A percentile compares a stretch with the other conserved stretches of the same genome.
These are phyloP conservation scores for Apis dorsata DNA, from an alignment of 1,140 invertebrate genomes.

Conservation along the genomic window DNA sequence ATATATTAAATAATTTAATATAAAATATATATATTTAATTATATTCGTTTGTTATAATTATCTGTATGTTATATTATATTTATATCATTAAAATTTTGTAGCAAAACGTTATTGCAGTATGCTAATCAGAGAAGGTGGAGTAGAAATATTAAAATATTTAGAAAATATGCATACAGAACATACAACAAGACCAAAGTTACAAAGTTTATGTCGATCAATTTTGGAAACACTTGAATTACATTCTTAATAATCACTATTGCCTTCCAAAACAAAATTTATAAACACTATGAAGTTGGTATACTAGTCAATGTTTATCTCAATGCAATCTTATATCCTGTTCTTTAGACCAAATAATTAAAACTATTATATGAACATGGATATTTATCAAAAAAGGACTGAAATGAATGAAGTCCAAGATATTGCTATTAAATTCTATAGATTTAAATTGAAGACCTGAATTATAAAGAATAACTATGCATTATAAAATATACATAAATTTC, in stretches of 20 bases:
- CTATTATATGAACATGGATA: conserved; percentile 50
- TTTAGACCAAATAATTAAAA: conserved; percentile 63
- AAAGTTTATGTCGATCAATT: conserved; percentile 77
- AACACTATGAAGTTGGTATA: conserved; percentile 67
- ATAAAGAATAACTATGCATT: conserved; percentile 28
- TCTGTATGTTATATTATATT: conserved; percentile 20
- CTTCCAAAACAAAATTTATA: conserved; percentile 58
- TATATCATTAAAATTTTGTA: conserved; percentile 73
- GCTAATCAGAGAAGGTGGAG: conserved; percentile 84
- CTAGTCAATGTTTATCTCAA: conserved; percentile 75
- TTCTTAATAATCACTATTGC: conserved; percentile 68
- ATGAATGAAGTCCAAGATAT: conserved; percentile 41
- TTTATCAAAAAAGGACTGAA: conserved; percentile 39
- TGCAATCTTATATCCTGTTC: conserved; percentile 59
- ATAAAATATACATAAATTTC: conserved; percentile 23
- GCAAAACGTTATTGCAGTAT: conserved; percentile 88
- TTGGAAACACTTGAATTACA: conserved; percentile 76
- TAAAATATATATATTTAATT: background rate
- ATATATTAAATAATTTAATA: background rate
- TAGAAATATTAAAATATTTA: conserved; percentile 80
- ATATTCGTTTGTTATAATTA: background rate
- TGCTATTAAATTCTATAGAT: conserved; percentile 43
- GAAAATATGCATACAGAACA: conserved; percentile 73
- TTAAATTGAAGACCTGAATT: conserved; percentile 63
- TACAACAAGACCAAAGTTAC: conserved; percentile 74